phyloP scores from a whole-genome alignment of 1,140 invertebrate species.

The Trialeurodes vaporariorum region DNA sequence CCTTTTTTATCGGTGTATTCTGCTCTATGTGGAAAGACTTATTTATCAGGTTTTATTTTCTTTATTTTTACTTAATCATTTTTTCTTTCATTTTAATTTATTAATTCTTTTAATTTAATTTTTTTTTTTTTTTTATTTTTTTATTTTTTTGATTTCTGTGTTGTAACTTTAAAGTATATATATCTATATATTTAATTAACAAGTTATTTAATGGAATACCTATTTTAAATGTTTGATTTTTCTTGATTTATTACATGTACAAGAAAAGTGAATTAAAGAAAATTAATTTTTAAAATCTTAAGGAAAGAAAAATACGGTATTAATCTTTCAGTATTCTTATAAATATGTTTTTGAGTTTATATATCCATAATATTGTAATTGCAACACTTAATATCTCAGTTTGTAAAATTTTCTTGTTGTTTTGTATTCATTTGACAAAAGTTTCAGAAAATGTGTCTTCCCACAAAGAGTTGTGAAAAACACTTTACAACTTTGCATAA shows the following conservation, averaged over 20 bases:
- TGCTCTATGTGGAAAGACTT: slow-evolving; percentile 49
- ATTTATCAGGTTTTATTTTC: slow-evolving; percentile 27
- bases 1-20: slow-evolving; percentile 31
- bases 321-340: not conserved
- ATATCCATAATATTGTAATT: not conserved
- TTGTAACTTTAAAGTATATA: slow-evolving; percentile 10
- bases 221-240: slow-evolving; percentile 17
- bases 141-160: slow-evolving; percentile 8
- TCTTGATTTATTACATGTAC: slow-evolving; percentile 36
- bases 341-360: not conserved
- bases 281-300: no score
- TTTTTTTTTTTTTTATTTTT: slow-evolving; percentile 18
- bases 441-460: slow-evolving; percentile 82
- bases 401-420: not conserved
- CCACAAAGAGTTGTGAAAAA: slow-evolving; percentile 45
- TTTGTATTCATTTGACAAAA: slow-evolving; percentile 10
- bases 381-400: not conserved
- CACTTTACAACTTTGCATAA: not conserved
- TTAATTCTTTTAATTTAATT: slow-evolving; percentile 33
- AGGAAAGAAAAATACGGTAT: no score
- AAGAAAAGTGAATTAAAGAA: slow-evolving; percentile 31
- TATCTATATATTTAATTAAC: slow-evolving; percentile 13
- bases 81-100: slow-evolving; percentile 29
- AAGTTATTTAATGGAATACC: not conserved
- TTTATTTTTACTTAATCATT: slow-evolving; percentile 32